phyloP scores from a whole-genome alignment of 2,888 invertebrate species.

The Acleris cristana region DNA sequence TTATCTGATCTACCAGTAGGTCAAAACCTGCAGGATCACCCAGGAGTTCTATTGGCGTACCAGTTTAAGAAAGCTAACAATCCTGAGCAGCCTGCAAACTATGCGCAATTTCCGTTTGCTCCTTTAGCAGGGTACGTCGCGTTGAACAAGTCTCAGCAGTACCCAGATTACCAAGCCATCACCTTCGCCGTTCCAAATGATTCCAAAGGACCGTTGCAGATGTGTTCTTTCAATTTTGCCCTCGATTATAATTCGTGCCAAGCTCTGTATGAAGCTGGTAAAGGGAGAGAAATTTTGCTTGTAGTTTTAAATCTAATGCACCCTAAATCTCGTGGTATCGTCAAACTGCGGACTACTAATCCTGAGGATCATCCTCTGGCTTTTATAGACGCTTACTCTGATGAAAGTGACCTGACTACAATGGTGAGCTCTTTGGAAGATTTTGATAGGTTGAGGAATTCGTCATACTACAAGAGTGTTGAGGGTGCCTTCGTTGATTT shows the following conservation, averaged over 20 bases:
- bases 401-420: slow-evolving; percentile 4
- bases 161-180: too few relatives aligned
- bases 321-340: slow-evolving; percentile 16
- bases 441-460: background rate
- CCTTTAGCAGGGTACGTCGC: background rate
- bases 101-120: too few relatives aligned
- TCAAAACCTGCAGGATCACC: too few relatives aligned
- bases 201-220: background rate
- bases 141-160: background rate
- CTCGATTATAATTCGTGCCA: too few relatives aligned
- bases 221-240: too few relatives aligned
- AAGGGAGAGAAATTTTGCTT: background rate
- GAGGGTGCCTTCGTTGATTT: background rate
- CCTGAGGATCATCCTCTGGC: slow-evolving; percentile 8
- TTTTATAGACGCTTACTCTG: background rate
- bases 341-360: slow-evolving; percentile 9
- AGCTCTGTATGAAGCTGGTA: background rate
- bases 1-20: too few relatives aligned
- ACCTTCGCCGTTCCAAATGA: background rate
- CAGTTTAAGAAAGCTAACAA: background rate
- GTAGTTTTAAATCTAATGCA: background rate
- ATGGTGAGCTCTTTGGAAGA: background rate
- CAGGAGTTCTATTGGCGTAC: too few relatives aligned
- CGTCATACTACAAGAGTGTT: slow-evolving; percentile 1
- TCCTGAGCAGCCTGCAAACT: too few relatives aligned